phyloP scores from a whole-genome alignment of 2,797 vertebrate species.

The Parambassis ranga region DNA sequence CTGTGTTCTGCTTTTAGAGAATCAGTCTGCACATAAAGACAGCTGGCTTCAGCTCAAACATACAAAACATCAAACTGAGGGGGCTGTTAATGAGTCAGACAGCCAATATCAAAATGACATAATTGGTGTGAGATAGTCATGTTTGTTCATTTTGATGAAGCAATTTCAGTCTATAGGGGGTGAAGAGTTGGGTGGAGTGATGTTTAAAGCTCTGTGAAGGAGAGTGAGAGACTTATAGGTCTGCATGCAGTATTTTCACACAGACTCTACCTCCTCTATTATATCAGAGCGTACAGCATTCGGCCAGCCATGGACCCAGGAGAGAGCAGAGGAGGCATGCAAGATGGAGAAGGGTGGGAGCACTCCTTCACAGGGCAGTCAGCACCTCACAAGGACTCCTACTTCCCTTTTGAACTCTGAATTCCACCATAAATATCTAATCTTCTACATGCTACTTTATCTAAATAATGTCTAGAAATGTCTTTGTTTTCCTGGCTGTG shows the following conservation, averaged over 20 bases:
- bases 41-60: slow-evolving; percentile 8
- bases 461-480: background rate
- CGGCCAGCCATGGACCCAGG: slow-evolving; percentile 17
- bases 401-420: slow-evolving; percentile 39
- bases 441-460: background rate
- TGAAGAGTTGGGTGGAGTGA: slow-evolving; percentile 14
- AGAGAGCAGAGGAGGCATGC: slow-evolving; percentile 17
- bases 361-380: slow-evolving; percentile 14
- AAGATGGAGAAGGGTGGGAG: slow-evolving; percentile 28
- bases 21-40: background rate
- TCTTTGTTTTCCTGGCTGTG: too few relatives aligned
- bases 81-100: slow-evolving; percentile 36
- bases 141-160: slow-evolving; percentile 13
- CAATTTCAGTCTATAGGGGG: background rate
- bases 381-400: slow-evolving; percentile 11
- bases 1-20: background rate
- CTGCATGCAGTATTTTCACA: slow-evolving; percentile 56
- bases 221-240: slow-evolving; percentile 24
- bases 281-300: slow-evolving; percentile 35
- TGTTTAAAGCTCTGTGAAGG: slow-evolving; percentile 23
- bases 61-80: slow-evolving; percentile 14
- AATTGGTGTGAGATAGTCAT: slow-evolving; percentile 4
- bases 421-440: slow-evolving; percentile 1
- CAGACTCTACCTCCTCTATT: slow-evolving; percentile 32
- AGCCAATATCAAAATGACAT: slow-evolving; percentile 30